Conservation (phyloP, 2,113 vertebrate genomes). For the Pterocles burchelli region DNA sequence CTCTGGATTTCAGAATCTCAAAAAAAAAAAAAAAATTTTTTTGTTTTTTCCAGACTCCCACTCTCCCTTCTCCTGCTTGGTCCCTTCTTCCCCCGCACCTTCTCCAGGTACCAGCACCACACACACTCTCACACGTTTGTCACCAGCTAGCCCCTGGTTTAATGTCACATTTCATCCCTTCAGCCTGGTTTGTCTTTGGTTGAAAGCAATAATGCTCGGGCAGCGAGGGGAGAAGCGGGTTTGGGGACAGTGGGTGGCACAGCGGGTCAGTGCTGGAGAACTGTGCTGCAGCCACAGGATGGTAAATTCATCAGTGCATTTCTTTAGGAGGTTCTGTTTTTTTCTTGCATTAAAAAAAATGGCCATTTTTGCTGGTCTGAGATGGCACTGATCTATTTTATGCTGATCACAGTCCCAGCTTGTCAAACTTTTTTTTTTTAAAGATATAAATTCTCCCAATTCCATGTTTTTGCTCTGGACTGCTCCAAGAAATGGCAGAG, state of each 20-base stretch:
- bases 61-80: not conserved
- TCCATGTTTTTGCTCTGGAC: not conserved
- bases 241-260: not conserved
- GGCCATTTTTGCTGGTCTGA: not conserved
- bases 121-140: fast-evolving
- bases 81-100: not conserved
- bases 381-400: not conserved
- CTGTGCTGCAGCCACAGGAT: not conserved
- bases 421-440: not conserved
- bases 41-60: not conserved
- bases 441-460: not conserved
- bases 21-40: too few relatives aligned
- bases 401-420: not conserved
- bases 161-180: not conserved
- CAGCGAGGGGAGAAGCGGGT: not conserved
- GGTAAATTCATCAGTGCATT: not conserved
- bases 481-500: not conserved
- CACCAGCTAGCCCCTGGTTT: not conserved
- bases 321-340: not conserved
- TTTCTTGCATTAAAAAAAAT: not conserved
- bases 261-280: too few relatives aligned
- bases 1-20: not conserved
- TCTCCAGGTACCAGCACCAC: fast-evolving
- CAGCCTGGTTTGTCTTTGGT: slow-evolving; percentile 5
- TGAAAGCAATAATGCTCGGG: not conserved